A percentile compares a stretch with the other conserved stretches of the same genome.
Conservation (phyloP, 2,888 invertebrate species). For the Oscheius sp. region DNA sequence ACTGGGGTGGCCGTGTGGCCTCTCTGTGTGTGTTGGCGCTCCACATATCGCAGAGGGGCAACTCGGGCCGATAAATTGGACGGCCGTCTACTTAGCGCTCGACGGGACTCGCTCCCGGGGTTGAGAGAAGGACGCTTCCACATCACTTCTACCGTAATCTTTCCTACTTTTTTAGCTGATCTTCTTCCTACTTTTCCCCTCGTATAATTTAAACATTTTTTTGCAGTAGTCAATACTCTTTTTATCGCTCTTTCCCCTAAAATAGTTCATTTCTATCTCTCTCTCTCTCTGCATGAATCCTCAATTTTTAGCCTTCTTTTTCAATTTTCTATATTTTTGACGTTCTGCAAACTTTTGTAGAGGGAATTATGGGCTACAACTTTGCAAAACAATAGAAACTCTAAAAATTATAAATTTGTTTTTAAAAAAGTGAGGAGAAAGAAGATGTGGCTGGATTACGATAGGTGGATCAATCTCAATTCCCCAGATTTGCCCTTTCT, state of each 20-base stretch:
- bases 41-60: constrained; percentile 23
- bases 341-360: no score
- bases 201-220: no score
- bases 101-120: constrained; percentile 17
- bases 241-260: background rate
- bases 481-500: no score
- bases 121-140: constrained; percentile 7
- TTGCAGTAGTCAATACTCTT: background rate
- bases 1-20: constrained; percentile 12
- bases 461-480: no score
- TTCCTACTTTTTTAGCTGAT: background rate
- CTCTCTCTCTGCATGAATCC: no score
- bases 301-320: no score
- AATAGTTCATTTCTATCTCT: background rate
- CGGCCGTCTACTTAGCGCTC: constrained; percentile 29
- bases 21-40: constrained; percentile 18
- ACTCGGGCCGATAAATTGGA: constrained; percentile 28
- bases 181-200: background rate
- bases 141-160: constrained; percentile 14
- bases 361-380: no score
- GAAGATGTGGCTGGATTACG: no score
- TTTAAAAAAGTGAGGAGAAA: no score
- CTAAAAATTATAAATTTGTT: no score
- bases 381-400: no score
- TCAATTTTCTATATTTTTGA: no score